A percentile compares a stretch with the other conserved stretches of the same genome.
Conservation (phyloP, 2,797 vertebrate genomes). For the Aphelocoma californica region DNA sequence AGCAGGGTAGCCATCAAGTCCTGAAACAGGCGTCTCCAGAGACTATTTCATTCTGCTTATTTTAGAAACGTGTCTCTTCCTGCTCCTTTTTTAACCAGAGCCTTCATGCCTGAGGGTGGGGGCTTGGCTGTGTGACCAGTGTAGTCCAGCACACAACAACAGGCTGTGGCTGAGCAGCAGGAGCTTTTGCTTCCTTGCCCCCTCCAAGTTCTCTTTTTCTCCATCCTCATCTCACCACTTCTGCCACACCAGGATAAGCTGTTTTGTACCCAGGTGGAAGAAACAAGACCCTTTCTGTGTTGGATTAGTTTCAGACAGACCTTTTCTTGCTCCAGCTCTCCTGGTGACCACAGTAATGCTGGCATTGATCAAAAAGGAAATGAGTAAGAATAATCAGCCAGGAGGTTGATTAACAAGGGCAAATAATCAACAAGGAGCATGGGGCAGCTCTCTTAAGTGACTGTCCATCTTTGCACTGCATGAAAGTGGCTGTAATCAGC, state of each 20-base stretch:
- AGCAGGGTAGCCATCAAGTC: not conserved
- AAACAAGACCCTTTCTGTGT: not conserved
- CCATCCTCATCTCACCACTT: not conserved
- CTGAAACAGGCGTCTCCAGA: not conserved
- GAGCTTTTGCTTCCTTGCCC: not conserved
- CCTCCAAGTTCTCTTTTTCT: not conserved
- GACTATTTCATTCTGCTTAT: constrained; percentile 35
- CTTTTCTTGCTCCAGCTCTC: not conserved
- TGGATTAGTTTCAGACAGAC: not conserved
- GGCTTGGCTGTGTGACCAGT: not conserved
- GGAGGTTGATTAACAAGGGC: not conserved
- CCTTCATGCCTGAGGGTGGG: not conserved
- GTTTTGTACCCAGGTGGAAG: not conserved
- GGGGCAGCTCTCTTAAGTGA: not conserved
- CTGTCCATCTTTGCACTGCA: not conserved
- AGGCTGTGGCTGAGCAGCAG: not conserved
- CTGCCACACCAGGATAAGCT: not conserved
- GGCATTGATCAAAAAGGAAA: not conserved
- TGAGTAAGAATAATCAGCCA: not conserved
- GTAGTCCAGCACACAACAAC: not conserved
- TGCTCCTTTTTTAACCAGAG: constrained; percentile 14
- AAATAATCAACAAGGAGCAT: not conserved
- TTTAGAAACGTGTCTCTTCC: constrained; percentile 46
- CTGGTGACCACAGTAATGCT: not conserved
- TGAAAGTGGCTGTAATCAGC: not conserved